Conservation (phyloP, 2,888 invertebrate species). For the Brachyopa scutellaris region DNA sequence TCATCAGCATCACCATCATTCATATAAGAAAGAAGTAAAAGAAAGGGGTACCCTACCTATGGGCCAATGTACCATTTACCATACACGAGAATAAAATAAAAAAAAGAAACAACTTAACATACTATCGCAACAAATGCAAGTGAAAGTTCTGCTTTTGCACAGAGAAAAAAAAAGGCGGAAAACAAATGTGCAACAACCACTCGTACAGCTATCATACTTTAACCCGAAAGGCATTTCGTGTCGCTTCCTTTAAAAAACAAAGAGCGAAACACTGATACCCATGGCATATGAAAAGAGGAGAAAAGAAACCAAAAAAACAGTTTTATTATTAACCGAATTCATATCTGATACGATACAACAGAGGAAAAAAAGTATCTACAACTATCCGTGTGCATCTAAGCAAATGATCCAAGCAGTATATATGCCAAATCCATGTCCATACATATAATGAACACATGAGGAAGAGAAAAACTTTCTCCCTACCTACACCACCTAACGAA, state of each 20-base stretch:
- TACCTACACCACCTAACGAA: constrained; percentile 49
- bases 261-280: neutral
- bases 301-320: constrained; percentile 30
- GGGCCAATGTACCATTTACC: constrained; percentile 1
- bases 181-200: constrained; percentile 65
- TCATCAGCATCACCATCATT: neutral
- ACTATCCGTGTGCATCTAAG: constrained; percentile 49
- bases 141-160: constrained; percentile 67
- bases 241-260: constrained; percentile 56
- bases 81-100: constrained; percentile 25
- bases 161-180: constrained; percentile 59
- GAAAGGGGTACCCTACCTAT: constrained; percentile 8
- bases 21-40: constrained; percentile 9
- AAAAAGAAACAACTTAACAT: constrained; percentile 35
- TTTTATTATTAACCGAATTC: constrained; percentile 57
- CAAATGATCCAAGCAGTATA: constrained; percentile 54
- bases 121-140: constrained; percentile 56
- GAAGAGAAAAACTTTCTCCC: constrained; percentile 73
- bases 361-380: constrained; percentile 32
- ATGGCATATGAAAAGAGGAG: neutral
- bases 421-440: constrained; percentile 62
- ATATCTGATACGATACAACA: constrained; percentile 20
- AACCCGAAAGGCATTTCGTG: constrained; percentile 55
- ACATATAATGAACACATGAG: constrained; percentile 49
- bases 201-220: too few relatives aligned